Percentiles rank a stretch among this genome's conserved stretches.
phyloP scores from a whole-genome alignment of 2,888 invertebrate species.

The Rhagium mordax region DNA sequence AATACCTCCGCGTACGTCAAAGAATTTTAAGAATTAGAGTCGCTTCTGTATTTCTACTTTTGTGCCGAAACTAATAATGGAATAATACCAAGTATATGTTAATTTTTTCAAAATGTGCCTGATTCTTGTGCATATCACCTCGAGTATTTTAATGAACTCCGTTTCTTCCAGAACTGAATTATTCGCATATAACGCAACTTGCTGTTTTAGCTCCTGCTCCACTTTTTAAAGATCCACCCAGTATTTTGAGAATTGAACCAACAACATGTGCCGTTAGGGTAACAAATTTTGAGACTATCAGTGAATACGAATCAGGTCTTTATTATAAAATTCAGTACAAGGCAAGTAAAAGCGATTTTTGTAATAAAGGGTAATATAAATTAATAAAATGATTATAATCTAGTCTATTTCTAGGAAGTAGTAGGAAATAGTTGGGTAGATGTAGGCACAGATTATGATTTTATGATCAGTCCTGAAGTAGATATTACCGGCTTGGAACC shows the following conservation, averaged over 20 bases:
- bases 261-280: background rate
- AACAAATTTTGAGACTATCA: background rate
- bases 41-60: no score
- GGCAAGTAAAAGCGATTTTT: background rate
- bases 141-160: no score
- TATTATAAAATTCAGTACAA: conserved; percentile 6
- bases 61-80: no score
- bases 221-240: background rate
- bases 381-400: no score
- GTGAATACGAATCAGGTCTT: background rate
- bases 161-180: background rate
- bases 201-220: background rate
- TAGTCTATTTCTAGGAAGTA: background rate
- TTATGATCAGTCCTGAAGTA: background rate
- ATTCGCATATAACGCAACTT: background rate
- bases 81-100: no score
- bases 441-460: background rate
- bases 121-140: no score
- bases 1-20: no score
- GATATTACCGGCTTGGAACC: conserved; percentile 22
- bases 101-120: no score
- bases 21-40: no score
- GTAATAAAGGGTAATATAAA: no score
- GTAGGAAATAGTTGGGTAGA: background rate
- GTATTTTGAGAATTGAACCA: background rate